Evolutionary conservation across 2,797 vertebrate genomes (phyloP), one percentile per base, ranked within the genome.

Genomic region (Onychomys arenicola): DNA sequence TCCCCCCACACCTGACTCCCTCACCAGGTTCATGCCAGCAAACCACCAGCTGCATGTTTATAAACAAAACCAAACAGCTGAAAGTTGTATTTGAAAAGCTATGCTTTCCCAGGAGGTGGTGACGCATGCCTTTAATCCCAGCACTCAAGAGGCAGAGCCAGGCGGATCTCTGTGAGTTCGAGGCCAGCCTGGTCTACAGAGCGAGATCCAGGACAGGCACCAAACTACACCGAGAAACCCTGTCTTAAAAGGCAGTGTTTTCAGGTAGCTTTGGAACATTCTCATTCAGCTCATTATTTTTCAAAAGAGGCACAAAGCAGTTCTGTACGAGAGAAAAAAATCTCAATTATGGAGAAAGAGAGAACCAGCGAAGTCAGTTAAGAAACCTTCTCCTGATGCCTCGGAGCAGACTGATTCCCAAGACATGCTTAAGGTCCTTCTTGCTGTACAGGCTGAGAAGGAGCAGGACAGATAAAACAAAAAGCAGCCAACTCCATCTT

Each of bases 231-330:
- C 2, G 11, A 52, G 49, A 52, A 52, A 52, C 49, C 49, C 46
- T 46, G 11, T 52, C 49, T 52, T n/a, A n/a, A n/a, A n/a, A 88
- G 75, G 71, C 46, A 67, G 0, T 49, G 59, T 37, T 65, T 91
- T 55, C 52, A 80, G 76, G 55, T 52, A 19, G 85, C 71, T 85
- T 93, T 63, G 27, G 49, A 92, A 65, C 80, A 23, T 12, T 92
- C 46, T 63, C 67, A 77, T 16, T 76, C 61, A 49, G 14, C 34
- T 95, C n/a, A 76, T 65, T 94, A 25, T 67, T 89, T 95, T 96
- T 61, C 81, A 43, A 61, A 85, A 85, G 67, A 91, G 17, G 8
- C n/a, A 82, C 27, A 93, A 86, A 57, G 75, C 73, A n/a, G 59
- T 65, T 87, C 71, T 37, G 69, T 16, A 40, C 16, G 73, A 73